Conservation (phyloP, 2,113 vertebrate species). For the Peromyscus californicus region DNA sequence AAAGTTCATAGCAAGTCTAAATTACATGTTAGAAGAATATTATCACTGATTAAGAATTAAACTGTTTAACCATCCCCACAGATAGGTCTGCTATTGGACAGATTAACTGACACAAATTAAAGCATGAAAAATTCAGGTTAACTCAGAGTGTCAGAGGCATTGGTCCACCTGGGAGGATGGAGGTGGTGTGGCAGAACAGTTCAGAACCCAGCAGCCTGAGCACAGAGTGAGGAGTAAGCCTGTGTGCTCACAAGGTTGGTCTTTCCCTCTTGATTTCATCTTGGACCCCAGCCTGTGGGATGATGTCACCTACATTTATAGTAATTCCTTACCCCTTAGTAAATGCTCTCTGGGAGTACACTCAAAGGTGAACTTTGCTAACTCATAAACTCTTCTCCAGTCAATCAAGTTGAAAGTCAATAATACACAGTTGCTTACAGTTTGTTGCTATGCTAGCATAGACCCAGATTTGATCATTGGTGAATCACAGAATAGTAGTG, state of each 20-base stretch:
- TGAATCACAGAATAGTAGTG: accelerated
- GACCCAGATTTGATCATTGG: neutral
- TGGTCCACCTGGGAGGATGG: too few relatives aligned
- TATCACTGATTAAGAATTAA: neutral
- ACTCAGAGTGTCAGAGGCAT: neutral
- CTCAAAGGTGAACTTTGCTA: neutral
- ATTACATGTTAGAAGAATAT: neutral
- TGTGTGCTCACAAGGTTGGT: too few relatives aligned
- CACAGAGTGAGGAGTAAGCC: neutral
- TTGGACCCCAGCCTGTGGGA: neutral
- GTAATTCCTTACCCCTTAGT: neutral
- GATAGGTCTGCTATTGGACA: neutral
- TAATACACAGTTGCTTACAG: too few relatives aligned
- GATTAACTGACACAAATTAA: neutral
- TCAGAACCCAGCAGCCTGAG: neutral
- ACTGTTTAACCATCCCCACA: neutral
- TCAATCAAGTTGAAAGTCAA: neutral
- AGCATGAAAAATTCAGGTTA: neutral
- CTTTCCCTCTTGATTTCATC: neutral
- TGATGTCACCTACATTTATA: too few relatives aligned
- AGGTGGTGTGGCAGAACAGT: neutral
- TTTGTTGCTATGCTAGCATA: neutral
- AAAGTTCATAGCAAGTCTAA: constrained; percentile 7
- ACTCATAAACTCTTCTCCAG: neutral
- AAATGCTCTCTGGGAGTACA: neutral